Conservation (phyloP, 2,797 vertebrate species). For the Halcyon badia region DNA sequence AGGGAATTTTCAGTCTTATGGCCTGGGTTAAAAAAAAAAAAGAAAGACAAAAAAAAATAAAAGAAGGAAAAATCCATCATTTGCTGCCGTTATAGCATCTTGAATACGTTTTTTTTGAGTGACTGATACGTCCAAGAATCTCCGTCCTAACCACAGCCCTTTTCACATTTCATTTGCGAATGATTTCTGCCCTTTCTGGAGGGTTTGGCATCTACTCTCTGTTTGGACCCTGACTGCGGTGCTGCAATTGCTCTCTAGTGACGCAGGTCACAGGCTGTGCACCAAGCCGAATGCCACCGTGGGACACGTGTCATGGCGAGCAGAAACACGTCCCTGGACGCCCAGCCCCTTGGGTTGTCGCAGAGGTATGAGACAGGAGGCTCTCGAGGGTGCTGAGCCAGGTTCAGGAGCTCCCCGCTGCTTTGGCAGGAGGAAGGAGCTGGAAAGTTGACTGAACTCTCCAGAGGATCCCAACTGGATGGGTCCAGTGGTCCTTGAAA, state of each 20-base stretch:
- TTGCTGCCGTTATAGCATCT: not conserved
- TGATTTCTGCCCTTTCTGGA: not conserved
- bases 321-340: not conserved
- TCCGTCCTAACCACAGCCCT: slow-evolving; percentile 2
- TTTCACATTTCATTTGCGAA: not conserved
- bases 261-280: not conserved
- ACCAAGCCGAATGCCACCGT: accelerated
- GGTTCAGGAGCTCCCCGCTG: accelerated
- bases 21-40: not conserved
- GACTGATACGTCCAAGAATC: slow-evolving; percentile 12
- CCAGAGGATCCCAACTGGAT: not conserved
- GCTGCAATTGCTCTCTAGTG: not conserved
- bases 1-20: not conserved
- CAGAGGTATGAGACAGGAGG: not conserved
- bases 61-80: not conserved
- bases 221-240: not conserved
- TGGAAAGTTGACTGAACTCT: not conserved
- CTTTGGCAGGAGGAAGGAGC: not conserved
- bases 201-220: not conserved
- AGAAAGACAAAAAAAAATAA: not conserved
- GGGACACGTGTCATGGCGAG: not conserved
- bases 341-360: not conserved
- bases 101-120: not conserved
- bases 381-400: not conserved
- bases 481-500: not conserved